These are phyloP conservation scores for Scolopax mira DNA, from an alignment of 2,113 vertebrate species.

Conservation along the genomic window DNA sequence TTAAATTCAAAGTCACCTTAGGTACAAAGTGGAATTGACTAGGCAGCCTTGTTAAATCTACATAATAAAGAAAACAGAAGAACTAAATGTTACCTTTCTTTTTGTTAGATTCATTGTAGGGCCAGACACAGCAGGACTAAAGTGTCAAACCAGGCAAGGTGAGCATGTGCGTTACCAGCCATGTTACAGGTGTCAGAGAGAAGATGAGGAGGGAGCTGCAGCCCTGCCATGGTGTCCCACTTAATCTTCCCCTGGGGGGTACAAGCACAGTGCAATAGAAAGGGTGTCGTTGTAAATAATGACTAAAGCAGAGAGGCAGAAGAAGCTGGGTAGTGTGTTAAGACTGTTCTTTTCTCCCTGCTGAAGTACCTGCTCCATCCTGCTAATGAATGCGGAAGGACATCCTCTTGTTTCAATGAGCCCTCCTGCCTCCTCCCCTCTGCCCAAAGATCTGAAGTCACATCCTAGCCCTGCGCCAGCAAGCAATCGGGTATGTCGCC, in stretches of 20 bases:
- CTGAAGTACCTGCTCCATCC: not conserved
- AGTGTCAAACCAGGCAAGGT: not conserved
- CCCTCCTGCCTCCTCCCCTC: not conserved
- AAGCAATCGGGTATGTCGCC: not conserved
- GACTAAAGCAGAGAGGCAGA: not conserved
- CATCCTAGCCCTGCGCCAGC: not conserved
- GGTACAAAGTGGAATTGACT: not conserved
- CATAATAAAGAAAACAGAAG: not conserved
- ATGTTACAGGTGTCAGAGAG: not conserved
- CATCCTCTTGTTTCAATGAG: not conserved
- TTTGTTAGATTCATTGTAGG: not conserved
- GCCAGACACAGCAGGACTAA: not conserved
- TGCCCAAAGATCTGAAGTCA: not conserved
- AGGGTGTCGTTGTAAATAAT: fast-evolving
- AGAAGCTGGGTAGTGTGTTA: not conserved
- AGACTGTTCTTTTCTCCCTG: not conserved
- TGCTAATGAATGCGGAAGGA: not conserved
- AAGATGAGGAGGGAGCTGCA: not conserved
- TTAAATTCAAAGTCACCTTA: not conserved
- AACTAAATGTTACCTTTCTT: not conserved
- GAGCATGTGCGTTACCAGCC: not conserved
- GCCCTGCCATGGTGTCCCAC: not conserved
- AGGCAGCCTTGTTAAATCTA: not conserved
- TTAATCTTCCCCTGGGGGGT: not conserved
- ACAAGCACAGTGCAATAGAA: not conserved